A percentile compares a stretch with the other conserved stretches of the same genome.
These are phyloP conservation scores for Sogatella furcifera DNA, from an alignment of 1,140 invertebrate species.

Conservation along the genomic window DNA sequence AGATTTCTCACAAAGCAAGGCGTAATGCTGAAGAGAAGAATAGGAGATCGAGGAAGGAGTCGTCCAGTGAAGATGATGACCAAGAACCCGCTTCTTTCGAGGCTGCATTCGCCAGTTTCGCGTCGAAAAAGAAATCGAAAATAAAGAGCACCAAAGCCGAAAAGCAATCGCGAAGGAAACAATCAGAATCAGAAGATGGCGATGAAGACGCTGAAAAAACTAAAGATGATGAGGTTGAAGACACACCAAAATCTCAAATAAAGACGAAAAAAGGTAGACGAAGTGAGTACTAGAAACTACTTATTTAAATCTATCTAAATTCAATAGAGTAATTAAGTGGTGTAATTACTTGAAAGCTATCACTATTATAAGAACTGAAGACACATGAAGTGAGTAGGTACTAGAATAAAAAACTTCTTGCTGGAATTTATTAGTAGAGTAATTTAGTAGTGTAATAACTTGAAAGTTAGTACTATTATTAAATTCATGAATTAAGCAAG, in stretches of 20 bases:
- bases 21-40: background rate
- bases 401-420: no score
- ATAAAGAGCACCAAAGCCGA: background rate
- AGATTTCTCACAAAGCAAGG: background rate
- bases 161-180: background rate
- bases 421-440: no score
- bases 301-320: no score
- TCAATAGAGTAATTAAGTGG: no score
- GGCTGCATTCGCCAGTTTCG: background rate
- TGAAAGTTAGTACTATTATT: no score
- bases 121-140: background rate
- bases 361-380: no score
- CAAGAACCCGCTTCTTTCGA: background rate
- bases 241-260: slow-evolving; percentile 27
- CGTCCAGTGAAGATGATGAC: background rate
- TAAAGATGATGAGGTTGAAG: slow-evolving; percentile 28
- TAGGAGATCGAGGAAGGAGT: background rate
- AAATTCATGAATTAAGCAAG: no score
- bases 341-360: no score
- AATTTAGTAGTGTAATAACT: no score
- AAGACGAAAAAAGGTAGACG: background rate
- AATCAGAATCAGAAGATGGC: slow-evolving; percentile 23
- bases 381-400: no score
- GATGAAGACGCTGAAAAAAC: slow-evolving; percentile 25
- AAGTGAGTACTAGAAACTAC: background rate